A percentile compares a stretch with the other conserved stretches of the same genome.
phyloP scores from a whole-genome alignment of 1,140 invertebrate species.

The Charaxes varanes region DNA sequence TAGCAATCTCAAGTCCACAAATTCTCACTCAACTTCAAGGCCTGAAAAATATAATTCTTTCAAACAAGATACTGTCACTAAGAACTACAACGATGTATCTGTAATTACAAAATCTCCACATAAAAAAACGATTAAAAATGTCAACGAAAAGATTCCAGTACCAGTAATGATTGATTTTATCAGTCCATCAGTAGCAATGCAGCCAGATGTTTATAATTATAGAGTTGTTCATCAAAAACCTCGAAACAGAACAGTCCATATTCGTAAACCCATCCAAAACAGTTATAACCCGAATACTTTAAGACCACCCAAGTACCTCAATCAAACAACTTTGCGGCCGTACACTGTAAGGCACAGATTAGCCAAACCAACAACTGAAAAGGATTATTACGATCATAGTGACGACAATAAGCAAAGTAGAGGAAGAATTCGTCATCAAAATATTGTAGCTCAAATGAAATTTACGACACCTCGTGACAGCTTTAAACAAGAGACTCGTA shows the following conservation, averaged over 20 bases:
- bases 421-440: constrained; percentile 47
- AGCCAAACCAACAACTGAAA: constrained; percentile 59
- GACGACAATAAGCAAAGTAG: constrained; percentile 38
- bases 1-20: constrained; percentile 22
- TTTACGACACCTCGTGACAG: constrained; percentile 57
- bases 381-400: constrained; percentile 24
- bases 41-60: constrained; percentile 32
- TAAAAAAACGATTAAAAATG: constrained; percentile 42
- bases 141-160: constrained; percentile 43
- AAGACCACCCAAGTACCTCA: constrained; percentile 60
- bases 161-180: constrained; percentile 38
- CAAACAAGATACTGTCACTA: constrained; percentile 39
- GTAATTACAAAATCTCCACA: constrained; percentile 47
- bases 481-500: constrained; percentile 63
- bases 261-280: constrained; percentile 38
- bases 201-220: constrained; percentile 54
- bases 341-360: constrained; percentile 71
- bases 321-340: constrained; percentile 69
- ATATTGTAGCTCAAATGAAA: constrained; percentile 49
- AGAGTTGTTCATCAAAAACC: constrained; percentile 40
- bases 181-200: constrained; percentile 28
- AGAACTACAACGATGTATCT: constrained; percentile 57
- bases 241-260: constrained; percentile 45
- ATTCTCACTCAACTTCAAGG: constrained; percentile 17
- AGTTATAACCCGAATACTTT: constrained; percentile 44